These are phyloP conservation scores for Mystacornis crossleyi DNA, from an alignment of 2,113 vertebrate species.

Conservation along the genomic window DNA sequence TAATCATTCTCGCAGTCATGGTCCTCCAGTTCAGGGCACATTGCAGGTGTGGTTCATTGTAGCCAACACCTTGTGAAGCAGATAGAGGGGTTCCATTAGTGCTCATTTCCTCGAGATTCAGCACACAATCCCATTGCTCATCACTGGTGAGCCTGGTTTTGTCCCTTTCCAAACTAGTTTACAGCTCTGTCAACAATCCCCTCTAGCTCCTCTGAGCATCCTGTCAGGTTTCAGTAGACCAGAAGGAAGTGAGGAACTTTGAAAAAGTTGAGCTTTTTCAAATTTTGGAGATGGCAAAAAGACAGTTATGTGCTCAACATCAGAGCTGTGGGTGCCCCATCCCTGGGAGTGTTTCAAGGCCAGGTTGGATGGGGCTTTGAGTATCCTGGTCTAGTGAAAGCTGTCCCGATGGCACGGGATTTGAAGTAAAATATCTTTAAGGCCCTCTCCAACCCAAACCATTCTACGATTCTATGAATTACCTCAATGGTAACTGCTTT, in stretches of 20 bases:
- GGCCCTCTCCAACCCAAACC: not conserved
- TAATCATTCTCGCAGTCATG: not conserved
- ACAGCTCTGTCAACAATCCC: not conserved
- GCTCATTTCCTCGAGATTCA: fast-evolving
- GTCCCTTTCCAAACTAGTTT: not conserved
- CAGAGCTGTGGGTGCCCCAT: not conserved
- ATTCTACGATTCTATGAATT: not conserved
- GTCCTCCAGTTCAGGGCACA: not conserved
- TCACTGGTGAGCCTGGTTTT: not conserved
- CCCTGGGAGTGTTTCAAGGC: not conserved
- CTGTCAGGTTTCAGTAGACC: not conserved
- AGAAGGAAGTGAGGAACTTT: not conserved
- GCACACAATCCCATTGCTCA: not conserved
- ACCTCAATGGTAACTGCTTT: not conserved
- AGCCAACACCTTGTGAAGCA: not conserved
- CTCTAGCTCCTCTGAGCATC: not conserved
- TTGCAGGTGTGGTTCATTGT: not conserved
- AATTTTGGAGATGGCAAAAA: not conserved
- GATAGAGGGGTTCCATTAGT: too few species aligned
- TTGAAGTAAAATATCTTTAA: not conserved
- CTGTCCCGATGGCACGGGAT: not conserved
- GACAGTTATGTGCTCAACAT: not conserved
- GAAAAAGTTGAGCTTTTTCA: not conserved
- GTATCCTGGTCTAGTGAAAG: not conserved
- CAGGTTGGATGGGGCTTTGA: not conserved